Evolutionary conservation across 1,140 invertebrate genomes (phyloP).

Genomic region (Solenopsis invicta): DNA sequence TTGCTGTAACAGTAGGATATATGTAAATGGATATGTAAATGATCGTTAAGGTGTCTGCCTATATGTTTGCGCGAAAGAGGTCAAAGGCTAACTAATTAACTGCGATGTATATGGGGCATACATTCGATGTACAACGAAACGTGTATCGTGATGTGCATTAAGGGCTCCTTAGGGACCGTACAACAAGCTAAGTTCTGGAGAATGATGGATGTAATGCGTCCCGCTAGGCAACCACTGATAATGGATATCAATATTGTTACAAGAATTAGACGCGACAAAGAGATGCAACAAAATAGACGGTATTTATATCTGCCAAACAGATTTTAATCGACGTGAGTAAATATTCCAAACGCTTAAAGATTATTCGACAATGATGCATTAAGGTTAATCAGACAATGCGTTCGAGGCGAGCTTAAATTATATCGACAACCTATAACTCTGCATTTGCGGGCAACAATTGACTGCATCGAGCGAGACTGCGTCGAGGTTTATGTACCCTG

Average conservation of each 20-base stretch:
- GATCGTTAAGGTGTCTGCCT: constrained; percentile 55
- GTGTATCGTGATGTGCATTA: constrained; percentile 66
- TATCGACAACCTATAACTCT: constrained; percentile 6
- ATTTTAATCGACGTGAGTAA: neutral
- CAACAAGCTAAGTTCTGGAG: constrained; percentile 59
- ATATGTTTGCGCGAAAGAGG: constrained; percentile 56
- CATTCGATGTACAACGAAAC: constrained; percentile 61
- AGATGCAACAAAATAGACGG: neutral
- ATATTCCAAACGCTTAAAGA: neutral
- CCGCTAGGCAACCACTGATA: neutral
- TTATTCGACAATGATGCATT: neutral
- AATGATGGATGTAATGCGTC: constrained; percentile 72
- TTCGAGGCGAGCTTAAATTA: constrained; percentile 1
- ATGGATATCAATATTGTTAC: constrained; percentile 42
- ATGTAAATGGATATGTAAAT: constrained; percentile 66
- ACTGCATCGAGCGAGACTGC: constrained; percentile 3
- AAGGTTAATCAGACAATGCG: neutral
- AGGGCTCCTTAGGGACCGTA: constrained; percentile 62
- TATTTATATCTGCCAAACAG: neutral
- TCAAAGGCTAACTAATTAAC: constrained; percentile 61
- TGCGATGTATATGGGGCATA: constrained; percentile 52
- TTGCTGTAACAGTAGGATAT: constrained; percentile 52
- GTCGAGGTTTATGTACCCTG: neutral
- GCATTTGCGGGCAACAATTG: constrained; percentile 26
- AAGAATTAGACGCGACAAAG: constrained; percentile 13